Evolutionary conservation across 2,797 vertebrate species (phyloP), one percentile per base, ranked within the genome.

Genomic region (Discoglossus pictus): DNA sequence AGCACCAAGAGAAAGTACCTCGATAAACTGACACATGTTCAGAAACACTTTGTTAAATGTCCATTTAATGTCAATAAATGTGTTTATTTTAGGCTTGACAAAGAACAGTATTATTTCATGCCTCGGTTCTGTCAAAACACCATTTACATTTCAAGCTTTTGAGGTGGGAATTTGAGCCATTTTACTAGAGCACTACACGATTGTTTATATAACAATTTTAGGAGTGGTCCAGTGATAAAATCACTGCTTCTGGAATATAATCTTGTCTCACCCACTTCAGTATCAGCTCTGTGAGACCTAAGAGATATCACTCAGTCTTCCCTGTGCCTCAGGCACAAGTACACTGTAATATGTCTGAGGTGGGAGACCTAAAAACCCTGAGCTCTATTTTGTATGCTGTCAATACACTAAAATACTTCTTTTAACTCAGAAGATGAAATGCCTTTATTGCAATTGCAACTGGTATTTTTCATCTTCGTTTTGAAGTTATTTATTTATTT

Each of bases 301-400:
- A 21, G 11, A 15, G 25, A 61, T 24, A 16, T 40, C 34, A 36
- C 10, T 36, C 10, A 9, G 23, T 11, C 17, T 42, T 48, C 67
- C 38, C 67, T 17, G 4, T 34, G 59, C 67, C 43, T 56, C 17
- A 2, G 66, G 66, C 56, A 36, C 31, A 62, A 54, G 52, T 21
- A 55, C 12, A 15, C 8, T 39, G 23, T 47, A 47, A 55, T 42
- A 25, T 50, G 40, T 40, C 1, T 13, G 9, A 47, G 17, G 36
- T 59, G 48, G 16, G 31, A 34, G 43, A 46, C 65, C 55, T 50
- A 18, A 34, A 16, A 51, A n/a, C n/a, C n/a, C n/a, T n/a, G n/a
- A n/a, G n/a, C n/a, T n/a, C n/a, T n/a, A n/a, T n/a, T n/a, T 7
- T 50, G 34, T 18, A 3, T 48, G 20, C n/a, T 10, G 36, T 40